Base-by-base conservation (phyloP, 2,888 invertebrate genomes). In the Phaedon cochleariae region DNA sequence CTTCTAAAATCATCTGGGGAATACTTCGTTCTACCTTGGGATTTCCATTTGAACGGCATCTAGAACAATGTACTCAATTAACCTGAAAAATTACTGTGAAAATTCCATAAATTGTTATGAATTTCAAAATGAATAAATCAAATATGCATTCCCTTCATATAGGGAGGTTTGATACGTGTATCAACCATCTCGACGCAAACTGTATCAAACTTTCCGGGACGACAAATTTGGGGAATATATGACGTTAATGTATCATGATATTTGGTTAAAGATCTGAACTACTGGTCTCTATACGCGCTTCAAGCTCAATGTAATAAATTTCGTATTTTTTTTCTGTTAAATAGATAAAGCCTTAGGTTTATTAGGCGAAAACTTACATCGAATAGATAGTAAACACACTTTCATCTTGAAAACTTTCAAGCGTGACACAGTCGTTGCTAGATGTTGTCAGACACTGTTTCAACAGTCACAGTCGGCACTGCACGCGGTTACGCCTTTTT, bases 31-130 rank as follows among this genome's bases (percentile, higher is more conserved):
- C 6, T 3, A 45, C 64, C 64, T 59, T 64, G 51, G 41, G 41
- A 59, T 64, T 64, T 52, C 45, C 61, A 65, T 65, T 65, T 65
- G 51, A 55, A 65, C 15, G 60, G 60, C 61, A 48, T 61, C 51
- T 65, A 41, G 5, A 62, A 62, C 21, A 61, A 53, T 29, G 53
- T 53, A 53, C 53, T 2, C 53, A 53, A 53, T 53, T 53, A 53
- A 48, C 29, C 45, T 57, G 17, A 41, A 57, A 41, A 57, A 41
- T 41, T 57, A 41, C 41, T 3, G 45, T 57, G 45, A 18, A 57
- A 41, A 41, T 41, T 3, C 9, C 41, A 3, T 41, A 26, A 59
- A 46, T 26, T 52, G 2, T 52, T 26, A 52, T 52, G 22, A 52
- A 52, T 52, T 52, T 22, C 22, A 12, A 26, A 52, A 26, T 49